Evolutionary conservation across 2,113 vertebrate genomes (phyloP).

Genomic region (Tonatia bakeri): DNA sequence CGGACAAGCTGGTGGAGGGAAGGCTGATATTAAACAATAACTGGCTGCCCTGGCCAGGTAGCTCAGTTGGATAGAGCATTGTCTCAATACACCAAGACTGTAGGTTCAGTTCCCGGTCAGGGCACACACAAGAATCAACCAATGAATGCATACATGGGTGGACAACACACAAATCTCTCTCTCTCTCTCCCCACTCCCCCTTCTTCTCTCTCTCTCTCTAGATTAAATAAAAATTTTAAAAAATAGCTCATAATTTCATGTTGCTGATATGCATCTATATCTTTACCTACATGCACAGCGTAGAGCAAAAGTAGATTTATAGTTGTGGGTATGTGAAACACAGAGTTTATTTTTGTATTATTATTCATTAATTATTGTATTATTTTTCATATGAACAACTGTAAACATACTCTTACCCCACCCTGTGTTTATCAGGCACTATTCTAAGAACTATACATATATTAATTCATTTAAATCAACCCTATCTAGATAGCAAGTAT

Average conservation of each 20-base stretch:
- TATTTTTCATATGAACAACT: neutral
- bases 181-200: too few species aligned
- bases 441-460: neutral
- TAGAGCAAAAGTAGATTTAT: too few species aligned
- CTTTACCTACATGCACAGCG: neutral
- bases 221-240: too few species aligned
- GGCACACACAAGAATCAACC: too few species aligned
- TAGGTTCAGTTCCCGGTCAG: too few species aligned
- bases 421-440: neutral
- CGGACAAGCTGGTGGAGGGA: neutral
- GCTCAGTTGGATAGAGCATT: too few species aligned
- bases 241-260: neutral
- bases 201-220: too few species aligned
- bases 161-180: too few species aligned
- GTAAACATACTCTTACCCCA: neutral
- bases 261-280: too few species aligned
- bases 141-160: too few species aligned
- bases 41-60: too few species aligned
- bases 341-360: neutral
- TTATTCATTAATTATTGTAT: neutral
- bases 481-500: neutral
- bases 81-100: too few species aligned
- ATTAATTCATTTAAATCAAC: neutral
- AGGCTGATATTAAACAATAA: neutral
- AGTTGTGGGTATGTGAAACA: neutral